Conservation (phyloP, 2,797 vertebrate species). For the Arremon aurantiirostris region DNA sequence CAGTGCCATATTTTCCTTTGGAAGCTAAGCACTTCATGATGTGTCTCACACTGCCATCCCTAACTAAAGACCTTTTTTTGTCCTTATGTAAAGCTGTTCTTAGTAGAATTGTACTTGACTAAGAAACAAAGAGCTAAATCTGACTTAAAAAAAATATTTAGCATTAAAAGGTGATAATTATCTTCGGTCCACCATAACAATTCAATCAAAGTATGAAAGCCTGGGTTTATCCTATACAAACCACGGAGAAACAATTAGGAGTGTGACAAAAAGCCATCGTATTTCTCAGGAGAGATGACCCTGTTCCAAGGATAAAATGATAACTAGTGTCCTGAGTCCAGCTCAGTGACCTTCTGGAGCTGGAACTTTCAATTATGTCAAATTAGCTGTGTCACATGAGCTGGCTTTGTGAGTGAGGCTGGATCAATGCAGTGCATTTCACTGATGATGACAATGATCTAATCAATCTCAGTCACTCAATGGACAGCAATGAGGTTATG, state of each 20-base stretch:
- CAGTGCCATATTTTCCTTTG: background rate
- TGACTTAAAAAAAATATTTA: background rate
- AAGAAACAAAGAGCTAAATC: background rate
- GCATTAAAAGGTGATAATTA: background rate
- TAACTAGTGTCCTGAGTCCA: background rate
- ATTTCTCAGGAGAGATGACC: background rate
- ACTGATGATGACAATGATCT: background rate
- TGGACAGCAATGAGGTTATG: background rate
- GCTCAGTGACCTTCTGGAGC: constrained; percentile 24
- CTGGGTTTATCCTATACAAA: background rate
- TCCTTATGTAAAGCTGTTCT: background rate
- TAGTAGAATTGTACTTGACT: background rate
- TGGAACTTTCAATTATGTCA: constrained; percentile 28
- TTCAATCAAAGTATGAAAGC: constrained; percentile 11
- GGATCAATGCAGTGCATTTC: background rate
- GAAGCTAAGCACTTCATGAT: background rate
- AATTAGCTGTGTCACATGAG: background rate
- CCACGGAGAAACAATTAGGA: constrained; percentile 6
- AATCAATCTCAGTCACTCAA: constrained; percentile 11
- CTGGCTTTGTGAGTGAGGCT: background rate
- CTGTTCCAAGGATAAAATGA: constrained; percentile 11
- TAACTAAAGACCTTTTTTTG: background rate
- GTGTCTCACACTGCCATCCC: background rate
- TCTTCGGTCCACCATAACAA: constrained; percentile 3
- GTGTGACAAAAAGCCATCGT: background rate